A percentile compares a stretch with the other conserved stretches of the same genome.
These are phyloP conservation scores for Rhynchophorus ferrugineus DNA, from an alignment of 1,140 invertebrate genomes.

Conservation along the genomic window DNA sequence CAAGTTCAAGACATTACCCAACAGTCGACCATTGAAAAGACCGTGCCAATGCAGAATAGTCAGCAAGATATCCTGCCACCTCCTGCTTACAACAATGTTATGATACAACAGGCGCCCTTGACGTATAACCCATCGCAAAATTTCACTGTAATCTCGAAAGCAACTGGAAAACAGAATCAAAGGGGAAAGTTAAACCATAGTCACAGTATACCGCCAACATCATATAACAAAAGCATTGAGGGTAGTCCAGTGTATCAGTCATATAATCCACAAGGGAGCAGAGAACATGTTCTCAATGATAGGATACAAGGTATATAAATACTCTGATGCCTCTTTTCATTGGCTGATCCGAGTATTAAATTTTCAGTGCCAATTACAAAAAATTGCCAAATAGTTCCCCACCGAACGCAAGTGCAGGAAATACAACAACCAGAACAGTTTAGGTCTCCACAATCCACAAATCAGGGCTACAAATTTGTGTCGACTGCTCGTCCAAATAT, in stretches of 20 bases:
- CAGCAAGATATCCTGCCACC: slow-evolving; percentile 4
- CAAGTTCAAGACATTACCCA: slow-evolving; percentile 11
- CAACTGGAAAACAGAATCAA: slow-evolving; percentile 36
- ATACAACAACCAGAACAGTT: slow-evolving; percentile 17
- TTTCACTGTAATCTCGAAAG: slow-evolving; percentile 40
- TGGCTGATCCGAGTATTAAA: no score
- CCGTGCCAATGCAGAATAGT: slow-evolving; percentile 13
- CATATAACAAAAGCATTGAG: slow-evolving; percentile 21
- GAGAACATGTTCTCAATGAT: slow-evolving; percentile 14
- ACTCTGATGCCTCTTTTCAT: no score
- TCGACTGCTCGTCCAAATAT: slow-evolving; percentile 33
- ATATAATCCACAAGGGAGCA: slow-evolving; percentile 21
- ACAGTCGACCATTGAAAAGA: slow-evolving; percentile 11
- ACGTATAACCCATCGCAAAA: slow-evolving; percentile 19
- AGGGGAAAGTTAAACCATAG: slow-evolving; percentile 13
- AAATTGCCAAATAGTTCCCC: background rate
- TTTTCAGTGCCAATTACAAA: slow-evolving; percentile 13
- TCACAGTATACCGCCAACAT: slow-evolving; percentile 1
- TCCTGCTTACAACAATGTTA: slow-evolving; percentile 13
- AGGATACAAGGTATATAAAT: slow-evolving; percentile 14
- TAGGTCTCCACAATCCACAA: slow-evolving; percentile 5
- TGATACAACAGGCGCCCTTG: slow-evolving; percentile 15
- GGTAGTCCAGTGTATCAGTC: slow-evolving; percentile 16
- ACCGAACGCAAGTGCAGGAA: slow-evolving; percentile 3
- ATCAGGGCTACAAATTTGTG: slow-evolving; percentile 43